Base-by-base conservation (phyloP, 2,888 invertebrate species). In the Prenolepis imparis region DNA sequence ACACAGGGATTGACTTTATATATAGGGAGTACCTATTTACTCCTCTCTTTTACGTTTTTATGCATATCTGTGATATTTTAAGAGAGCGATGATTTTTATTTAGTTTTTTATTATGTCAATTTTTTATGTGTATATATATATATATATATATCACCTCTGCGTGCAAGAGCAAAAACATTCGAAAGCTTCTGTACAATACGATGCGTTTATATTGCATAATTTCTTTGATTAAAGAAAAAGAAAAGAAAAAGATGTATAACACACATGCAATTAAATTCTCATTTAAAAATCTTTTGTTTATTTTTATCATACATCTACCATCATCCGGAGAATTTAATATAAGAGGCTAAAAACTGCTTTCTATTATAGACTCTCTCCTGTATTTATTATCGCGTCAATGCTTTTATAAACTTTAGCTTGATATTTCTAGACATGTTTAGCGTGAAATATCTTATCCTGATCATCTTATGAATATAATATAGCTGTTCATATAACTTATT, bases 1-100 rank as follows among this genome's bases (percentile, higher is more conserved):
- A 36, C 44, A 44, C 28, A 55, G 55, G 55, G 55, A 68, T 77
- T 41, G 68, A 55, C 39, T 78, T 57, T 59, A 74, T 74, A 39
- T 61, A 66, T 36, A 64, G 48, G 67, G 52, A 70, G 59, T 61
- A 64, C 41, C 59, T 82, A 36, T 70, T 77, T 73, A 68, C 66
- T 73, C 21, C 32, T 78, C 68, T 75, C 75, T 67, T n/a, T 78
- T 82, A 52, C 15, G 78, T 81, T 81, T 48, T 73, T 67, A 68
- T 39, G 74, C 77, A 89, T 83, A 70, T 84, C 85, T 88, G 85
- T 89, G 84, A 88, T 88, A 88, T 68, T 86, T 89, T 86, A 39
- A 48, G 32, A 82, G 59, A 64, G 41, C 18, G n/a, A 67, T 72
- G 55, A 1, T 52, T 70, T 75, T 84, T 85, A 82, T 48, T 84